phyloP scores from a whole-genome alignment of 1,140 invertebrate genomes.

The Drosophila sechellia region DNA sequence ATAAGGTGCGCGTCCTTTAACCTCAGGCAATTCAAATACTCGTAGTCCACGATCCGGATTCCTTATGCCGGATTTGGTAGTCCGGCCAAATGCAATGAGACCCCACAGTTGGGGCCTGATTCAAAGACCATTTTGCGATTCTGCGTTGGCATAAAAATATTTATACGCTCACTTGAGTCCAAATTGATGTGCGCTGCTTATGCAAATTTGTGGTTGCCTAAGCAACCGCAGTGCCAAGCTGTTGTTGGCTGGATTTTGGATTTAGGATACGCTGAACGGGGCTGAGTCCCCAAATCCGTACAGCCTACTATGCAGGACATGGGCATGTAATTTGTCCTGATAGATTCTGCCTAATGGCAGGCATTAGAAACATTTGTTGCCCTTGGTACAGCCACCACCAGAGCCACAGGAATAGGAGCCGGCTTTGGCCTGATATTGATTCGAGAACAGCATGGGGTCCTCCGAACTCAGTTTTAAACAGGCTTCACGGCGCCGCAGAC shows the following conservation, averaged over 20 bases:
- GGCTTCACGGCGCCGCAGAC: slow-evolving; percentile 21
- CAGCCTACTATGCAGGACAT: slow-evolving; percentile 22
- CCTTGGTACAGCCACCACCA: slow-evolving; percentile 8
- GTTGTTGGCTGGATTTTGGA: slow-evolving; percentile 35
- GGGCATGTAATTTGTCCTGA: slow-evolving; percentile 68
- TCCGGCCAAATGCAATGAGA: slow-evolving; percentile 24
- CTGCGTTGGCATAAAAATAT: slow-evolving; percentile 76
- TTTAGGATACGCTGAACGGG: neutral
- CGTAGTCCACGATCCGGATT: neutral
- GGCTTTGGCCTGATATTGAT: slow-evolving; percentile 43
- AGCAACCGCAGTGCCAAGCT: slow-evolving; percentile 64
- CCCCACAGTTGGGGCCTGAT: slow-evolving; percentile 11
- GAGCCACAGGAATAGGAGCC: slow-evolving; percentile 1
- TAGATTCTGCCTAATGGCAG: slow-evolving; percentile 74
- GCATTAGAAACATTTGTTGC: slow-evolving; percentile 78
- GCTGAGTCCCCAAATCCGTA: neutral
- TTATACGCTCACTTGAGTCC: slow-evolving; percentile 70
- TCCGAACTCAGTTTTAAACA: slow-evolving; percentile 40
- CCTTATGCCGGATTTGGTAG: neutral
- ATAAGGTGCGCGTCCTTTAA: slow-evolving; percentile 35
- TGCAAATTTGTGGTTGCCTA: slow-evolving; percentile 75
- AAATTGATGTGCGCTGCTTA: slow-evolving; percentile 78
- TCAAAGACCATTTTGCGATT: slow-evolving; percentile 54
- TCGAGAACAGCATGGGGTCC: slow-evolving; percentile 25
- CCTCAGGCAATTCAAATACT: slow-evolving; percentile 35